Evolutionary conservation across 2,797 vertebrate genomes (phyloP).

Genomic region (Melanotaenia parkinsoni): DNA sequence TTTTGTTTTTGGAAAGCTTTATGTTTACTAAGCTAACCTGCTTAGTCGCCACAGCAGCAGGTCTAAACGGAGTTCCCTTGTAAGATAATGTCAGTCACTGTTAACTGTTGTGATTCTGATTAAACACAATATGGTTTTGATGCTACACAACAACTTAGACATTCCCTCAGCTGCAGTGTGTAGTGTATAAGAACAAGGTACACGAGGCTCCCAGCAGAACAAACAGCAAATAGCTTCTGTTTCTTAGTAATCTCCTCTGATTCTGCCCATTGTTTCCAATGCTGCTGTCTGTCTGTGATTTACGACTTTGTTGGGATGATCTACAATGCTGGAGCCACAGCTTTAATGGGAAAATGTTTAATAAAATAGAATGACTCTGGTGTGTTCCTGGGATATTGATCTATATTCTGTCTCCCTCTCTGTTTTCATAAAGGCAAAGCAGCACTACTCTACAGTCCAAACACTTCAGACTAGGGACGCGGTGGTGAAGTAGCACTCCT

Average conservation of each 20-base stretch:
- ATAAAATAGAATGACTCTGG: slow-evolving; percentile 83
- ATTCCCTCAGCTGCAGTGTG: slow-evolving; percentile 22
- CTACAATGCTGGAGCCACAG: slow-evolving; percentile 58
- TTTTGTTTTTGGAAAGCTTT: background rate
- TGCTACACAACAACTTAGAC: background rate
- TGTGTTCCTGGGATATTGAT: slow-evolving; percentile 78
- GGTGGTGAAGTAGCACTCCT: slow-evolving; percentile 72
- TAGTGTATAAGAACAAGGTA: slow-evolving; percentile 42
- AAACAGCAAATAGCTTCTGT: slow-evolving; percentile 59
- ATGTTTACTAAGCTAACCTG: background rate
- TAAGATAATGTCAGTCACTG: slow-evolving; percentile 4
- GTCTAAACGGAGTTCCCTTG: background rate
- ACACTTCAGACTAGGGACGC: slow-evolving; percentile 62
- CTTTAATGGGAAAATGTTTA: slow-evolving; percentile 83
- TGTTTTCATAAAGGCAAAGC: slow-evolving; percentile 65
- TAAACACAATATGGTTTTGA: slow-evolving; percentile 17
- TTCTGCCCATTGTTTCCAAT: slow-evolving; percentile 69
- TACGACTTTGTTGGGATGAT: slow-evolving; percentile 80
- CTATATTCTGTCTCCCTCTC: slow-evolving; percentile 69
- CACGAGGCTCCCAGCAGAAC: slow-evolving; percentile 29
- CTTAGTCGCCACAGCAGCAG: background rate
- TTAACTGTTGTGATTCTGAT: slow-evolving; percentile 7
- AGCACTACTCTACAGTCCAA: slow-evolving; percentile 54
- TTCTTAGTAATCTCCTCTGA: slow-evolving; percentile 67
- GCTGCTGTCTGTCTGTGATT: slow-evolving; percentile 73